Base-by-base conservation (phyloP, 2,797 vertebrate species). In the Gymnopithys bicolor region DNA sequence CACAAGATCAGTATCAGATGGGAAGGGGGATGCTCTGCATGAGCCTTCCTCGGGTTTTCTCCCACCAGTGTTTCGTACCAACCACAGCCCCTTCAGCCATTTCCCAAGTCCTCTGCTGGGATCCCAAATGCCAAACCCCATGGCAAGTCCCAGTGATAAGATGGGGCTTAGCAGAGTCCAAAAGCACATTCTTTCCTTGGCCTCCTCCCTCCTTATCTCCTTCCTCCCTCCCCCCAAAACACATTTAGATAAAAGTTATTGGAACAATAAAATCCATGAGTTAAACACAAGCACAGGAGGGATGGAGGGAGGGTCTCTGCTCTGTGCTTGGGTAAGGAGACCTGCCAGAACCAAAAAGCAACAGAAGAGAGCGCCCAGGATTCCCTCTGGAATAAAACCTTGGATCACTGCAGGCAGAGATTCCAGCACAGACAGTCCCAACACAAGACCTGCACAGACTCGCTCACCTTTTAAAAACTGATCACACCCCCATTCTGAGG, bases 161-260 rank as follows among this genome's bases (percentile, higher is more conserved):
- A 18, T 13, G 27, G 92, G 80, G 60, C 59, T 89, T 35, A 84
- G 71, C 80, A 79, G 74, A 91, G 67, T 62, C 85, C 56, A 49
- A 87, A 84, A 90, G 80, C 80, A 84, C 91, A 96, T 96, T 97
- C 93, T 13, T 94, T 92, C 94, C 67, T 74, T 85, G 55, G 93
- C 77, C 93, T 67, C 94, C 95, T 93, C 96, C 95, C 91, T 90
- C 49, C 74, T 96, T 94, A 96, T 96, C 95, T 93, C 83, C 24
- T 84, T 30, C 85, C 59, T 93, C 84, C 69, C 89, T 41, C 85
- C 71, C 74, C 67, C 1, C 23, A 83, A 91, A 77, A 14, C 77
- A 75, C 11, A 19, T 33, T 87, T 15, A 96, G 94, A 94, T 95
- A 79, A 70, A 86, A 62, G 90, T 90, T 80, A 94, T 55, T 87